Evolutionary conservation across 2,888 invertebrate genomes (phyloP), one percentile per base, ranked within the genome.

Genomic region (Andrena hattorfiana): DNA sequence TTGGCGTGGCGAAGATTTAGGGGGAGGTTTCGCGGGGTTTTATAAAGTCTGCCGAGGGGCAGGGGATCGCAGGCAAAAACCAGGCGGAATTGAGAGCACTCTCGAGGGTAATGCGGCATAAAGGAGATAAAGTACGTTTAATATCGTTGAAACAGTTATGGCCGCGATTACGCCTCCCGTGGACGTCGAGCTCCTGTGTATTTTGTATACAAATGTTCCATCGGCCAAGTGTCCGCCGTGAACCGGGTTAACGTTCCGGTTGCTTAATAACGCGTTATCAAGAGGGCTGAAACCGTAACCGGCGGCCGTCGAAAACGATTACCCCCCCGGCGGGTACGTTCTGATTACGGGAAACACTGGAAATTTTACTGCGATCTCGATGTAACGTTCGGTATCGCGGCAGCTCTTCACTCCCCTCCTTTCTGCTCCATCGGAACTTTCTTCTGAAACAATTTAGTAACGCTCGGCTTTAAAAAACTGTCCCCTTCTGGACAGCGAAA

Each of bases 61-160:
- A 59, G 32, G 51, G 51, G 26, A 70, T 30, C 51, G 13, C 30
- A 26, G 59, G 69, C 63, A 81, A 77, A 83, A 85, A 84, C 49
- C 48, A 20, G 23, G 20, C 42, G 51, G 73, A 69, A 78, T 84
- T 64, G 84, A 75, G 78, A 75, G 74, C 67, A 48, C 64, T 30
- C 74, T 30, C 79, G 79, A 64, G 85, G 85, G 76, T 85, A 85
- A 85, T 85, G 85, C 85, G 79, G 85, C 77, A 85, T 85, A 85
- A 85, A 85, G 49, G 74, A 85, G 85, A 85, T 85, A 85, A 85
- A 85, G 85, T 85, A 83, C 79, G 85, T 71, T 85, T 85, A 83
- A 85, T 83, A 82, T 78, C 82, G 79, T 79, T 85, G 66, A 83
- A 82, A 85, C 82, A 78, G 85, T 85, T 85, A 85, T 68, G 76